Percentiles rank a stretch among this genome's conserved stretches.
phyloP scores from a whole-genome alignment of 2,888 invertebrate genomes.

The Coelopa pilipes region DNA sequence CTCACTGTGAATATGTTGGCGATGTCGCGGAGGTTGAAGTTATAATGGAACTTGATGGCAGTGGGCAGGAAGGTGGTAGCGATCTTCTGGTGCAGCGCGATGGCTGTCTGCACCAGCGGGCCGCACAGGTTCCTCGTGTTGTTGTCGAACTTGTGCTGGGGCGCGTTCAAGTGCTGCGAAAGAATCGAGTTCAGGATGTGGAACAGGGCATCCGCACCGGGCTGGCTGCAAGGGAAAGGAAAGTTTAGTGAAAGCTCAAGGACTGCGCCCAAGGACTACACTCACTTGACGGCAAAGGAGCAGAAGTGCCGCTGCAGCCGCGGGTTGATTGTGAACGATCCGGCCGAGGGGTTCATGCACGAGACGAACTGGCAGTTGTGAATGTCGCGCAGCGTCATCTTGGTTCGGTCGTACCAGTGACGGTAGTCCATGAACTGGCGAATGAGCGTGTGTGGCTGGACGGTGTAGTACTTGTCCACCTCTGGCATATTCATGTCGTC shows the following conservation, averaged over 20 bases:
- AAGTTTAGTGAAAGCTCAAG: background rate
- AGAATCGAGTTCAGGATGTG: slow-evolving; percentile 89
- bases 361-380: slow-evolving; percentile 94
- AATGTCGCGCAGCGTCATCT: slow-evolving; percentile 88
- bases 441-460: slow-evolving; percentile 93
- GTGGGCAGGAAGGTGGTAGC: slow-evolving; percentile 86
- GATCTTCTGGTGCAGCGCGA: slow-evolving; percentile 81
- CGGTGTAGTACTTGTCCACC: slow-evolving; percentile 93
- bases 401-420: slow-evolving; percentile 94
- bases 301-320: slow-evolving; percentile 89
- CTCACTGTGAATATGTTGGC: slow-evolving; percentile 92
- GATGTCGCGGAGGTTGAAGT: slow-evolving; percentile 91
- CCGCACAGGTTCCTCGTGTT: slow-evolving; percentile 72
- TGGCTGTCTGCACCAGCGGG: slow-evolving; percentile 76
- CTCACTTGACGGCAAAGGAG: slow-evolving; percentile 83
- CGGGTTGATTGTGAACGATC: slow-evolving; percentile 93
- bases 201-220: slow-evolving; percentile 80
- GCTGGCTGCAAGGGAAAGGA: slow-evolving; percentile 74
- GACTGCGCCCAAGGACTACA: no score
- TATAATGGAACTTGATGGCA: slow-evolving; percentile 93
- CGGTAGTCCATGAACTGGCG: slow-evolving; percentile 93
- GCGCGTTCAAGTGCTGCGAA: slow-evolving; percentile 76
- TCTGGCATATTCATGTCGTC: slow-evolving; percentile 99
- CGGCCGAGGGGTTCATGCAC: slow-evolving; percentile 97
- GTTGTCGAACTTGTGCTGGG: slow-evolving; percentile 75